Base-by-base conservation (phyloP, 2,113 vertebrate species). In the Argyrosomus japonicus region DNA sequence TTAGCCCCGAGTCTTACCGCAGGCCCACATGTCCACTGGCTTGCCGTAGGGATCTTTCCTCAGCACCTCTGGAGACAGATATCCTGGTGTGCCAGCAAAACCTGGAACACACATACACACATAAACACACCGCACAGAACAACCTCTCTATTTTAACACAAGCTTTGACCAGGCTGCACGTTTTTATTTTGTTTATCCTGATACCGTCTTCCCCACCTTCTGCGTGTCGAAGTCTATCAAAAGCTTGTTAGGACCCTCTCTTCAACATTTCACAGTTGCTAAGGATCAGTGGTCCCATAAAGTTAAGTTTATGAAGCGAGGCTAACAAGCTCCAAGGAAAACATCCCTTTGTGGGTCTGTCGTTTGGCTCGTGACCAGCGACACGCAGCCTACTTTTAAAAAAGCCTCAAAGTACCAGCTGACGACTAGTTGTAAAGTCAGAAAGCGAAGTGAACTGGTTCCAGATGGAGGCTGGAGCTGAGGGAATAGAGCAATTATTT, bases 11-110 rank as follows among this genome's bases (percentile, higher is more conserved):
- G 21, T 57, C 97, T 95, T 95, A 99, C 98, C 98, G 62, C 98
- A 99, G 14, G 98, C 98, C 98, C 98, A 99, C 97, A 99, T 99
- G 87, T 99, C 98, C 92, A 99, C 98, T 10, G 98, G 97, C 83
- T 99, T 99, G 65, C 98, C 98, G 80, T 99, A 99, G 5, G 98
- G 97, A 88, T 99, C 98, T 94, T 99, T 99, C 84, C 98, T 95
- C 87, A 99, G 92, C 57, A 99, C 98, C 84, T 99, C 98, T 75
- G 98, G 98, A 82, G 98, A 99, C 80, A 99, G 95, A 85, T 99
- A 99, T 47, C 98, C 98, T 7, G 98, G 98, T 47, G 98, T 99
- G 47, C 98, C 98, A 14, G 98, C 98, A 90, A 99, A 99, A 60
- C 98, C 98, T 99, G 83, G 0, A 71, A 68, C 29, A 86, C 40